Evolutionary conservation across 2,888 invertebrate species (phyloP).

Genomic region (Augiades crinisus): DNA sequence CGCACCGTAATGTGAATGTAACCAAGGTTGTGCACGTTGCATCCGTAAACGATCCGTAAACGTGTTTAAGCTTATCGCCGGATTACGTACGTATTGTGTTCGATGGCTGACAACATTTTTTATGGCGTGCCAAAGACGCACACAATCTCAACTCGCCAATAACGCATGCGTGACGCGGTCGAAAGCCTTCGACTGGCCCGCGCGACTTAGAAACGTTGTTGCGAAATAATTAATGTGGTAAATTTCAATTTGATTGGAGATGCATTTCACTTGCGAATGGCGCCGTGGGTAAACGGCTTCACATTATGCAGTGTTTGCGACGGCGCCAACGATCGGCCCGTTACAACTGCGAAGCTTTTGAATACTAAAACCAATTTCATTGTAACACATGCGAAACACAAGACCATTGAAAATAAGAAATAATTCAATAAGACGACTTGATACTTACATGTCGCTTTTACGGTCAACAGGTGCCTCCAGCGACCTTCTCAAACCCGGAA

Average conservation of each 20-base stretch:
- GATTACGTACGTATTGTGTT: constrained; percentile 14
- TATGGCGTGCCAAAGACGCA: not conserved
- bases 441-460: not conserved
- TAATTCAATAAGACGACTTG: not conserved
- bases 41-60: constrained; percentile 22
- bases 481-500: constrained; percentile 3
- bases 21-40: constrained; percentile 20
- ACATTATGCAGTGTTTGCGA: constrained; percentile 1
- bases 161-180: not conserved
- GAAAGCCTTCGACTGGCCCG: not conserved
- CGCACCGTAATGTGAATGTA: constrained; percentile 20
- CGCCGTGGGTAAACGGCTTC: not conserved
- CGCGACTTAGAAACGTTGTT: not conserved
- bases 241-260: constrained; percentile 7
- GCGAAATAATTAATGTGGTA: not conserved
- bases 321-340: constrained; percentile 9
- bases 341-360: constrained; percentile 21
- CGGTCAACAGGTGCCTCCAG: not conserved
- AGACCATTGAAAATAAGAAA: not conserved
- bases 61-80: constrained; percentile 20
- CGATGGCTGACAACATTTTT: constrained; percentile 1
- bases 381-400: not conserved
- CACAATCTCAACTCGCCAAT: not conserved
- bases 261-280: not conserved
- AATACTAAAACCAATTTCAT: constrained; percentile 24